phyloP scores from a whole-genome alignment of 2,113 vertebrate genomes.

The Rhinogobius similis region DNA sequence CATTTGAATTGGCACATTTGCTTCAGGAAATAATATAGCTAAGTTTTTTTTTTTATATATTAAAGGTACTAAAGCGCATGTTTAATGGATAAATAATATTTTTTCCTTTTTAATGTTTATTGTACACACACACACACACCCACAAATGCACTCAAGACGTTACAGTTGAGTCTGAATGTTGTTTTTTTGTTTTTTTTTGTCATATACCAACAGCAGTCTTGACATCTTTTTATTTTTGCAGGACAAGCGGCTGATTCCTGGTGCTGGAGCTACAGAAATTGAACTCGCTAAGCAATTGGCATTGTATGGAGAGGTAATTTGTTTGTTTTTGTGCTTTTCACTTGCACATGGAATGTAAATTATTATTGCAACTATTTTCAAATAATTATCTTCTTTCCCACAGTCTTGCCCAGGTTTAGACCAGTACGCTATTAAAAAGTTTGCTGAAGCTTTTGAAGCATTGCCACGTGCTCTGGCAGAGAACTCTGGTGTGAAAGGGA shows the following conservation, averaged over 20 bases:
- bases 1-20: no score
- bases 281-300: conserved; percentile 93
- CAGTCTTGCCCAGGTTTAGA: conserved; percentile 95
- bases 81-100: no score
- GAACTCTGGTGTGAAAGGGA: conserved; percentile 94
- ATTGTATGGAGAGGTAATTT: conserved; percentile 90
- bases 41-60: no score
- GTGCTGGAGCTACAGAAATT: conserved; percentile 95
- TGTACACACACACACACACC: neutral
- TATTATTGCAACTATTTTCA: neutral
- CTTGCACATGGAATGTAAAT: neutral
- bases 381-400: conserved; percentile 14
- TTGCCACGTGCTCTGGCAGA: conserved; percentile 92
- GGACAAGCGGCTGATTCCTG: conserved; percentile 93
- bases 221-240: conserved; percentile 41
- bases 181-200: neutral
- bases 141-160: no score
- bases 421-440: conserved; percentile 98
- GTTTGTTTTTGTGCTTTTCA: neutral
- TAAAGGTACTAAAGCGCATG: no score
- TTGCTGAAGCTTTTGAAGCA: conserved; percentile 92
- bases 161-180: neutral
- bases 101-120: no score
- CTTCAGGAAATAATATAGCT: no score
- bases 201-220: neutral